Evolutionary conservation across 1,140 invertebrate species (phyloP).

Genomic region (Mercenaria mercenaria): DNA sequence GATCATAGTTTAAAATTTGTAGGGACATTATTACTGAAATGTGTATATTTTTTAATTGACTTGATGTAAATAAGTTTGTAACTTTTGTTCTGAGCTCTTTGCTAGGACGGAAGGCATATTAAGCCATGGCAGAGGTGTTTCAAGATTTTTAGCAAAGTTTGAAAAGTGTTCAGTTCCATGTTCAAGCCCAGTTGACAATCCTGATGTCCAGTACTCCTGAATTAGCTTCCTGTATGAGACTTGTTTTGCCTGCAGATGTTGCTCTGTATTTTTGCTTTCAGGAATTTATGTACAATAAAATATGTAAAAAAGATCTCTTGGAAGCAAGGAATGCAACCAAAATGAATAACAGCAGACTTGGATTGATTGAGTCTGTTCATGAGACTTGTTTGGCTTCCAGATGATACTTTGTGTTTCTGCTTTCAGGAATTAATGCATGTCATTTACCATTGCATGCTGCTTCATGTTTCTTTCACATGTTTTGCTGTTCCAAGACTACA

Average conservation of each 20-base stretch:
- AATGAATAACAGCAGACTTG: too few relatives aligned
- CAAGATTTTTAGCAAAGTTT: background rate
- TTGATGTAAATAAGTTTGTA: background rate
- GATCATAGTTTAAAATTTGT: too few relatives aligned
- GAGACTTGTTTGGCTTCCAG: background rate
- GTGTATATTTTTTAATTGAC: background rate
- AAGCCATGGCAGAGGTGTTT: background rate
- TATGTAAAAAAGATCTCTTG: too few relatives aligned
- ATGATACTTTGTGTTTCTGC: background rate
- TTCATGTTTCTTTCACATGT: background rate
- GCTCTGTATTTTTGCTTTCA: too few relatives aligned
- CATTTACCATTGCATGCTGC: slow-evolving; percentile 4
- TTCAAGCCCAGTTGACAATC: slow-evolving; percentile 7
- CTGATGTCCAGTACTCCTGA: background rate
- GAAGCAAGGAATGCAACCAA: too few relatives aligned
- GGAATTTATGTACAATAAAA: too few relatives aligned
- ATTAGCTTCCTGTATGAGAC: too few relatives aligned
- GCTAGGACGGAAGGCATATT: background rate
- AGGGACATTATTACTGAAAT: too few relatives aligned
- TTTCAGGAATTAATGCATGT: slow-evolving; percentile 1
- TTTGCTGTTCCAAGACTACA: too few relatives aligned
- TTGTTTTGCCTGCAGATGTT: background rate
- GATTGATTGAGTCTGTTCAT: too few relatives aligned
- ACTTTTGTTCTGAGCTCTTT: slow-evolving; percentile 10
- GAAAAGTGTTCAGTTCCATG: slow-evolving; percentile 17